A percentile compares a stretch with the other conserved stretches of the same genome.
Evolutionary conservation across 2,888 invertebrate genomes (phyloP).

Genomic region (Mimas tiliae): DNA sequence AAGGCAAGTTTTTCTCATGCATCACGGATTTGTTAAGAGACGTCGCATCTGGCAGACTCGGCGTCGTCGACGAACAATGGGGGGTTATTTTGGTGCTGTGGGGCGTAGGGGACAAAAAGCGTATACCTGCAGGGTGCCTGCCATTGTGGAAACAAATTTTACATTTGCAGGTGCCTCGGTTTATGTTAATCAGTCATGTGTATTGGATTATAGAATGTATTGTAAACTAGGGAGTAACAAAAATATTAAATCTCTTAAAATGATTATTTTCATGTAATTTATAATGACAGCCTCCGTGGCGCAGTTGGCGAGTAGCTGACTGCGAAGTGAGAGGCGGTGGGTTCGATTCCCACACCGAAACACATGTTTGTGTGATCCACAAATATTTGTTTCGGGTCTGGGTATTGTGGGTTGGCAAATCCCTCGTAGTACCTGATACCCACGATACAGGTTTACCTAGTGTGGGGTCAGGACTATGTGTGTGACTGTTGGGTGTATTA

Average conservation of each 20-base stretch:
- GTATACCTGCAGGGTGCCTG: slow-evolving; percentile 61
- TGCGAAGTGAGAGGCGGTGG: too few relatives aligned
- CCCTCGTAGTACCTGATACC: too few relatives aligned
- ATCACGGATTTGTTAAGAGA: slow-evolving; percentile 44
- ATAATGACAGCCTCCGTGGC: too few relatives aligned
- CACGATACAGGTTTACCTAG: too few relatives aligned
- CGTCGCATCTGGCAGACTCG: slow-evolving; percentile 73
- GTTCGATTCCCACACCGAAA: too few relatives aligned
- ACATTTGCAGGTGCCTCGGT: neutral
- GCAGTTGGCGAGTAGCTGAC: too few relatives aligned
- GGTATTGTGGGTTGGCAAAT: too few relatives aligned
- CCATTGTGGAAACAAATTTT: slow-evolving; percentile 9
- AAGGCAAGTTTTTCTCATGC: slow-evolving; percentile 51
- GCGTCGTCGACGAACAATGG: slow-evolving; percentile 70
- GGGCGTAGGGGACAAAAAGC: slow-evolving; percentile 7
- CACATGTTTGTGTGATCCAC: too few relatives aligned
- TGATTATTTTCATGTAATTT: neutral
- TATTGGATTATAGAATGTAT: neutral
- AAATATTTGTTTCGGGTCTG: too few relatives aligned
- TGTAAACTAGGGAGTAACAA: neutral
- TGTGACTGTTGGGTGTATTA: too few relatives aligned
- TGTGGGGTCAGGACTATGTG: too few relatives aligned
- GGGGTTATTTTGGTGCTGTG: slow-evolving; percentile 24
- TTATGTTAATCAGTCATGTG: slow-evolving; percentile 4
- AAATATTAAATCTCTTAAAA: neutral